phyloP scores from a whole-genome alignment of 1,140 invertebrate genomes.

The Diprion similis region DNA sequence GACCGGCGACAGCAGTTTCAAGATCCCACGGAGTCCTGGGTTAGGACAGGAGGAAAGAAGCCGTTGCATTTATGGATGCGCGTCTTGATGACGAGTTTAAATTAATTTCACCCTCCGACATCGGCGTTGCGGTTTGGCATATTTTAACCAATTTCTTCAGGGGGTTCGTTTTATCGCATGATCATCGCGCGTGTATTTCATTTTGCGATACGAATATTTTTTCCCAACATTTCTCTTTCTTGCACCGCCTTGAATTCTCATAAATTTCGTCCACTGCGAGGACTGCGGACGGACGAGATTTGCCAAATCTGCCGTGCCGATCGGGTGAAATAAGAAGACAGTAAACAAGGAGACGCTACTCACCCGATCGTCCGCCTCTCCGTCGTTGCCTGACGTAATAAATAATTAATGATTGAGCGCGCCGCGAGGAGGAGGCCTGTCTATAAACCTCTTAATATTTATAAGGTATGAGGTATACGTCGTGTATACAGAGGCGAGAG shows the following conservation, averaged over 20 bases:
- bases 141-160: slow-evolving; percentile 58
- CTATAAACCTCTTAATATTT: slow-evolving; percentile 57
- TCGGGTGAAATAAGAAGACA: slow-evolving; percentile 33
- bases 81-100: slow-evolving; percentile 44
- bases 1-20: not conserved
- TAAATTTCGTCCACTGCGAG: slow-evolving; percentile 36
- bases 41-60: slow-evolving; percentile 33
- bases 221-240: slow-evolving; percentile 23
- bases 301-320: slow-evolving; percentile 34
- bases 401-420: slow-evolving; percentile 57
- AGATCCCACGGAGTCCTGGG: not conserved
- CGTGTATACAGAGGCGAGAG: not conserved
- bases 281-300: slow-evolving; percentile 32
- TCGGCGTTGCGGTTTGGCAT: slow-evolving; percentile 36
- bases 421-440: slow-evolving; percentile 26
- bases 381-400: slow-evolving; percentile 47
- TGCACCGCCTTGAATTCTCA: slow-evolving; percentile 25
- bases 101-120: slow-evolving; percentile 46
- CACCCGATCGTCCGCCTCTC: slow-evolving; percentile 23
- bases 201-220: not conserved
- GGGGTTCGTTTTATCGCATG: not conserved
- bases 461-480: slow-evolving; percentile 45
- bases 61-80: slow-evolving; percentile 53
- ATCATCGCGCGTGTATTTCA: slow-evolving; percentile 20
- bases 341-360: slow-evolving; percentile 20